phyloP scores from a whole-genome alignment of 2,797 vertebrate genomes.

The Columba guinea region DNA sequence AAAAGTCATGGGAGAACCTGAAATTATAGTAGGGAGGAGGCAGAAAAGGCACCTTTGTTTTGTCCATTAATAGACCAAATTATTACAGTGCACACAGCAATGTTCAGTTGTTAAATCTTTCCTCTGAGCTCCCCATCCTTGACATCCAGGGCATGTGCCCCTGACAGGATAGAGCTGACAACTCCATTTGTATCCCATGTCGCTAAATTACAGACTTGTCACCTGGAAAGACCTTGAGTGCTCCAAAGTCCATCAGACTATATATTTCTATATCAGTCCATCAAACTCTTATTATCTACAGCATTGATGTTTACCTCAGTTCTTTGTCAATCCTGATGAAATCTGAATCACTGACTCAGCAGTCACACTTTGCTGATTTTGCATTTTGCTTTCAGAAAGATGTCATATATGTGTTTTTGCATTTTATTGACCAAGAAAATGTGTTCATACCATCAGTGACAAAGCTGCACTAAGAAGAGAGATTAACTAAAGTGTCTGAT shows the following conservation, averaged over 20 bases:
- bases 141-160: neutral
- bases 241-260: neutral
- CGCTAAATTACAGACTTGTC: constrained; percentile 23
- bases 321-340: constrained; percentile 20
- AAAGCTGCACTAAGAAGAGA: neutral
- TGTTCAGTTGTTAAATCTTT: neutral
- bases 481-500: neutral
- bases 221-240: constrained; percentile 10
- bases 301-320: neutral
- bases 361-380: neutral
- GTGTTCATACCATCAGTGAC: neutral
- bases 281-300: neutral
- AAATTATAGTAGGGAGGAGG: neutral
- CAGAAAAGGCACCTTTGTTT: neutral
- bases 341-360: neutral
- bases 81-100: neutral
- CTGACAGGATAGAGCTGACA: constrained; percentile 18
- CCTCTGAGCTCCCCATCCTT: neutral
- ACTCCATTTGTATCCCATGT: constrained; percentile 29
- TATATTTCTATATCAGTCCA: neutral
- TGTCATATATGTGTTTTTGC: neutral
- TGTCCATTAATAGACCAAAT: neutral
- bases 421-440: constrained; percentile 12
- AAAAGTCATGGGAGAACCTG: neutral
- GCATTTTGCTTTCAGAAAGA: neutral